Base-by-base conservation (phyloP, 1,140 invertebrate genomes). In the Papilio helenus region DNA sequence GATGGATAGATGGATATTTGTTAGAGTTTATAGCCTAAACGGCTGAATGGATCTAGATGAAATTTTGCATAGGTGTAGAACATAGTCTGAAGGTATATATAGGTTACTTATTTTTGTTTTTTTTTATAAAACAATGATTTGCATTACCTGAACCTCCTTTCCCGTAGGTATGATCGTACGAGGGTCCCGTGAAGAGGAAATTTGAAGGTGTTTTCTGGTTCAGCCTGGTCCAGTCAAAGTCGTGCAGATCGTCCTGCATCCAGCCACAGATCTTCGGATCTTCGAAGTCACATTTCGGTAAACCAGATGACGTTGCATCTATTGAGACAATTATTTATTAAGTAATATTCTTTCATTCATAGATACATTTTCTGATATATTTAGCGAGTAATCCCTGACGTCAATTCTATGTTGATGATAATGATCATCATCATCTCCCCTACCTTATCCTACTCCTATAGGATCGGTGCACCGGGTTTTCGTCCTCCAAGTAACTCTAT, bases 221-320 rank as follows among this genome's bases (percentile, higher is more conserved):
- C 18, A 96, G 93, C 80, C 97, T 90, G 20, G 79, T 94, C 97
- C 97, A 98, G 84, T 98, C 97, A 85, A 98, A 97, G 84, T 98
- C 96, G 84, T 97, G 96, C 4, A 94, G 94, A 0, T 96, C 95
- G 84, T 97, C 97, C 80, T 97, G 97, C 2, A 92, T 96, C 97
- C 97, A 98, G 58, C 96, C 96, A 84, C 97, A 98, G 0, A 97
- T 85, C 81, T 96, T 95, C 0, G 89, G 81, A 1, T 88, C 91
- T 87, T 98, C 97, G 89, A 98, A 98, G 86, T 97, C 96, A 85
- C 97, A 98, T 2, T 85, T 89, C 20, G 90, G 61, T 16, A 83
- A 55, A 2, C 74, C 49, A 1, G 79, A 12, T 16, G 58, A 74
- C 42, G 49, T 83, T 2, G 82, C 77, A 58, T 88, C 90, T 93